A percentile compares a stretch with the other conserved stretches of the same genome.
Evolutionary conservation across 2,888 invertebrate genomes (phyloP).

Genomic region (Apamea monoglypha): DNA sequence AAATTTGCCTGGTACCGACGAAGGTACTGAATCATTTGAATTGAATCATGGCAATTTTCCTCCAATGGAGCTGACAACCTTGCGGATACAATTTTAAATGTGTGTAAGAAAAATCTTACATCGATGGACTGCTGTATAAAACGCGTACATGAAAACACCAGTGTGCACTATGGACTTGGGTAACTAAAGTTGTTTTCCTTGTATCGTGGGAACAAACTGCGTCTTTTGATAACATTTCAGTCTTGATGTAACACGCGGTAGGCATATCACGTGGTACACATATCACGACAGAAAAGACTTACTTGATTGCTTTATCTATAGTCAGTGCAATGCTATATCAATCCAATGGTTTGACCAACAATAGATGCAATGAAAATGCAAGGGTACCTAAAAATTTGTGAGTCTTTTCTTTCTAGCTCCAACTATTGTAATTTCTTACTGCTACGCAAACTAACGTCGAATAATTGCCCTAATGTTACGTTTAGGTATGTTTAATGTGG

Average conservation of each 20-base stretch:
- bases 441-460: background rate
- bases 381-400: background rate
- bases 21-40: conserved; percentile 73
- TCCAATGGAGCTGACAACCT: conserved; percentile 81
- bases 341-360: background rate
- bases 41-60: conserved; percentile 78
- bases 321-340: background rate
- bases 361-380: background rate
- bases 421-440: background rate
- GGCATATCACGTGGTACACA: background rate
- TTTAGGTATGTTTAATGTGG: background rate
- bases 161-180: background rate
- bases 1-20: conserved; percentile 82
- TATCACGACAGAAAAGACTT: background rate
- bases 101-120: background rate
- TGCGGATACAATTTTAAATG: conserved; percentile 77
- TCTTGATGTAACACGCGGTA: background rate
- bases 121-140: background rate
- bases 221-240: background rate
- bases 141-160: background rate
- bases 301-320: background rate
- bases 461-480: background rate
- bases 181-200: background rate
- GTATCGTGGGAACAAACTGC: background rate
- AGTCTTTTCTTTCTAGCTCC: too few species aligned